Evolutionary conservation across 2,888 invertebrate species (phyloP), one percentile per base, ranked within the genome.

Genomic region (Pammene fasciana): DNA sequence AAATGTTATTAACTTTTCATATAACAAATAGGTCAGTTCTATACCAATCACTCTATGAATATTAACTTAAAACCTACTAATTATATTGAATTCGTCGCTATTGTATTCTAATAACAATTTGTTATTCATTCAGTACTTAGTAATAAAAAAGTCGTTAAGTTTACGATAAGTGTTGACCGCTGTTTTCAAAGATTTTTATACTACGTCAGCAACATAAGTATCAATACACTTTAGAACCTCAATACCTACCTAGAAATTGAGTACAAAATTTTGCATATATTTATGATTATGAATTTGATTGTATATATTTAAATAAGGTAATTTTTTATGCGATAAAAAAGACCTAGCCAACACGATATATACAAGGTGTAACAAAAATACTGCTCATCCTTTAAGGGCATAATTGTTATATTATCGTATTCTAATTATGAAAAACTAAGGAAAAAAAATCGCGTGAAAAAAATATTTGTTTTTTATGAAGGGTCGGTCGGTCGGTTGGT

Each of bases 21-120:
- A 34, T 34, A 59, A 26, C 59, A 59, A 48, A 60, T 46, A 48
- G 46, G 14, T 43, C n/a, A 50, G 50, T 66, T 57, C 50, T 50
- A 41, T 50, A 36, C 52, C 43, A 57, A 56, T 36, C 55, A 61
- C 26, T 38, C 26, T 38, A 38, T 26, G 34, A 36, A 67, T 67
- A 52, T 59, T 52, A 52, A 66, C 50, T 26, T 56, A 46, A 54
- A 46, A 61, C 34, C 76, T 65, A 1, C 26, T 26, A 26, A 26
- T 26, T 26, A 26, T 80, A 79, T 66, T 81, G 79, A 55, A 59
- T 67, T 65, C 75, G 75, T 75, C 59, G 67, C 76, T 72, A 84
- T 85, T 84, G 82, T 84, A 78, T 81, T 80, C 75, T 75, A 79
- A 79, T 78, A 75, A 60, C 54, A 41, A 68, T 65, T 74, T 70